phyloP scores from a whole-genome alignment of 1,140 invertebrate species.

The Drosophila erecta region DNA sequence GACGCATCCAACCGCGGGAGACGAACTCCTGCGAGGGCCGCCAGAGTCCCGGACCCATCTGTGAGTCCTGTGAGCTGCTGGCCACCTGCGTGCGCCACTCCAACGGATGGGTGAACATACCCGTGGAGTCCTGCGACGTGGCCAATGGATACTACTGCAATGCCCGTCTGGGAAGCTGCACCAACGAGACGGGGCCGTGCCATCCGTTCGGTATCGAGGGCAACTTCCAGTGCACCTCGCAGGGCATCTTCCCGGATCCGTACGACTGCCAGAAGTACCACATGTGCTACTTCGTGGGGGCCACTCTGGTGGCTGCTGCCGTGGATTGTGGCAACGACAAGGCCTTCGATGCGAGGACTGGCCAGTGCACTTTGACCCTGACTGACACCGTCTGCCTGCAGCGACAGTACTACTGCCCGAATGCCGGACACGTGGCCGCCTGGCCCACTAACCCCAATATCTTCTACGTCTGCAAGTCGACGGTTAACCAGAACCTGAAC shows the following conservation, averaged over 20 bases:
- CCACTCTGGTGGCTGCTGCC: constrained; percentile 68
- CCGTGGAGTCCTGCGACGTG: constrained; percentile 78
- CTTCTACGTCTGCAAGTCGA: constrained; percentile 84
- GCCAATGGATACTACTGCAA: constrained; percentile 81
- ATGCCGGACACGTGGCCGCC: constrained; percentile 68
- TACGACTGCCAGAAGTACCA: constrained; percentile 84
- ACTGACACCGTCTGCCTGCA: constrained; percentile 57
- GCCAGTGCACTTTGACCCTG: constrained; percentile 73
- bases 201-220: constrained; percentile 78
- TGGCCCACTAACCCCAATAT: constrained; percentile 81
- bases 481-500: constrained; percentile 74
- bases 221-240: constrained; percentile 80
- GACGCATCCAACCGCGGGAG: constrained; percentile 65
- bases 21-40: constrained; percentile 72
- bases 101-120: constrained; percentile 80
- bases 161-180: constrained; percentile 62
- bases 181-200: constrained; percentile 77
- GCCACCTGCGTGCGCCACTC: constrained; percentile 77
- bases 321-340: constrained; percentile 75
- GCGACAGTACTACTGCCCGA: constrained; percentile 68
- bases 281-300: constrained; percentile 80
- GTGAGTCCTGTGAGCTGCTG: constrained; percentile 77
- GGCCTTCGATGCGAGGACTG: constrained; percentile 72
- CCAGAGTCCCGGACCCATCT: constrained; percentile 73
- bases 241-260: constrained; percentile 84